A percentile compares a stretch with the other conserved stretches of the same genome.
Conservation (phyloP, 1,140 invertebrate genomes). For the Drosophila ohnishii region DNA sequence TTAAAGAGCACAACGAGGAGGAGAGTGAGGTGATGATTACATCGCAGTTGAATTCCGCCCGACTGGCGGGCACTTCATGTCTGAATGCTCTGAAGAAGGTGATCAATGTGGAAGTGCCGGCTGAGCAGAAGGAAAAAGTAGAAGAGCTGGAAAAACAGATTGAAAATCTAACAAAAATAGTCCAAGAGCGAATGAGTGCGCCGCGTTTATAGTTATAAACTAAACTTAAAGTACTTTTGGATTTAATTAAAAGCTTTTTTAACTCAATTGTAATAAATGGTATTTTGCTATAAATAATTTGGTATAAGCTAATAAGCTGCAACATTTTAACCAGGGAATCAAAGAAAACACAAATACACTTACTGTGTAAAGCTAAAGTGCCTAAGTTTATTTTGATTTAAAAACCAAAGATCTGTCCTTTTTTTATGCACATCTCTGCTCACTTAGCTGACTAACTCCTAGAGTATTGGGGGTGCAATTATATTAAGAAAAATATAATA, state of each 20-base stretch:
- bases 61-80: slow-evolving; percentile 85
- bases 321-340: neutral
- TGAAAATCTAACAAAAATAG: slow-evolving; percentile 44
- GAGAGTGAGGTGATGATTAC: slow-evolving; percentile 75
- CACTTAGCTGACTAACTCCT: neutral
- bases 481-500: slow-evolving; percentile 27
- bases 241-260: neutral
- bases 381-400: slow-evolving; percentile 13
- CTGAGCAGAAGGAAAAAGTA: slow-evolving; percentile 52
- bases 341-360: neutral
- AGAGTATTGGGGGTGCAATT: neutral
- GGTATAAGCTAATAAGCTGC: too few species aligned
- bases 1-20: slow-evolving; percentile 59
- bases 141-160: slow-evolving; percentile 49
- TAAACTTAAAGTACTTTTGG: neutral
- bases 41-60: slow-evolving; percentile 86
- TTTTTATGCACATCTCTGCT: neutral
- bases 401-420: neutral
- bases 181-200: slow-evolving; percentile 57
- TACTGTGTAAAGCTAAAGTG: neutral
- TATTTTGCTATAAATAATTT: too few species aligned
- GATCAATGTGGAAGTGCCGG: slow-evolving; percentile 50
- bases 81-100: slow-evolving; percentile 60
- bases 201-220: slow-evolving; percentile 9
- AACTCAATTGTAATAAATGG: neutral